These are phyloP conservation scores for Tragulus kanchil DNA, from an alignment of 2,113 vertebrate genomes.

Conservation along the genomic window DNA sequence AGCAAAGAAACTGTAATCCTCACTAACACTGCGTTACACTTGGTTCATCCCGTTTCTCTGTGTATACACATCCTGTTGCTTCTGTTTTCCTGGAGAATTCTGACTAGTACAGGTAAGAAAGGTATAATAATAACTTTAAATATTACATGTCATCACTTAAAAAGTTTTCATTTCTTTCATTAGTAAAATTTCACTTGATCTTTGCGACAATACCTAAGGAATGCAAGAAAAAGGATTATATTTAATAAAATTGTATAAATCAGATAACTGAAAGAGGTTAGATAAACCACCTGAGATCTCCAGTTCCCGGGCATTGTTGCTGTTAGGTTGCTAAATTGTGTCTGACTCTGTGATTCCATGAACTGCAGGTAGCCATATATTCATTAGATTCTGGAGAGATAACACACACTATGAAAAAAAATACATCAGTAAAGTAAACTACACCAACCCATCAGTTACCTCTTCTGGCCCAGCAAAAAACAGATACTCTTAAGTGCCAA, in stretches of 20 bases:
- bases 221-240: neutral
- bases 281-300: neutral
- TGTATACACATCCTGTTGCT: neutral
- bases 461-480: neutral
- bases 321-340: neutral
- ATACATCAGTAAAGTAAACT: neutral
- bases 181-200: neutral
- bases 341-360: neutral
- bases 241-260: neutral
- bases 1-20: neutral
- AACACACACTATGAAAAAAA: neutral
- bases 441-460: neutral
- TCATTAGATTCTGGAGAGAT: neutral
- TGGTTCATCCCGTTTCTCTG: too few species aligned
- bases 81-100: neutral
- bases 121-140: neutral
- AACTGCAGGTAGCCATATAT: neutral
- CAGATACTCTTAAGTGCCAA: neutral
- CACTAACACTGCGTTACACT: too few species aligned
- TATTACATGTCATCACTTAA: neutral
- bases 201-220: neutral
- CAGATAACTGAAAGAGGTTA: neutral
- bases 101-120: neutral
- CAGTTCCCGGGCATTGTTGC: neutral
- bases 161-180: neutral